Base-by-base conservation (phyloP, 2,888 invertebrate species). In the Ormyrus rosae region DNA sequence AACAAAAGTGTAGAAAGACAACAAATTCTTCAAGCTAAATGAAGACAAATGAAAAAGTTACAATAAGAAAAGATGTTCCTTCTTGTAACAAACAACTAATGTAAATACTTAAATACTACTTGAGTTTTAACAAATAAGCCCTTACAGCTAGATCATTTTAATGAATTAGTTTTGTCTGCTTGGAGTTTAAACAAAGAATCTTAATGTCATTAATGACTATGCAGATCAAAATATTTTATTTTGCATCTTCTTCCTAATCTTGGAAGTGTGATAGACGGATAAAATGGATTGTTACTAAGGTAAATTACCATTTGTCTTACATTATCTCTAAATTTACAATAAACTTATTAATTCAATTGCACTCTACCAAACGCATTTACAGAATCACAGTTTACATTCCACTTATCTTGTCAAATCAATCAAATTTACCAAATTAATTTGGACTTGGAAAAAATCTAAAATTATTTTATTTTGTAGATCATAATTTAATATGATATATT, bases 341-440 rank as follows among this genome's bases (percentile, higher is more conserved):
- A 67, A 78, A 80, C 67, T 81, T 83, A 83, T 83, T 83, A 74
- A 82, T 78, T 83, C 78, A 76, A 85, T 84, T 84, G 83, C 84
- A 86, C 84, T 82, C 82, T 81, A 83, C 73, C 83, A 81, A 81
- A 86, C 72, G 78, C 83, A 85, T 85, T 84, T 84, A 84, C 72
- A 85, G 83, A 84, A 86, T 87, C 86, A 85, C 85, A 86, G 86
- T 63, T 85, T 81, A 80, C 80, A 84, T 84, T 77, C 77, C 67
- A 69, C 84, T 81, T 81, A 80, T 81, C 77, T 81, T 73, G 61
- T 69, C 67, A 71, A 75, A 72, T 60, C 56, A 73, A 63, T 73
- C 45, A 48, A 73, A 64, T 80, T 65, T 56, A 48, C 68, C 73
- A 48, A 78, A 56, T 74, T 69, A 76, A 68, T 48, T 61, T 68